Percentiles rank a stretch among this genome's conserved stretches.
Conservation (phyloP, 2,888 invertebrate genomes). For the Artemia sinica region DNA sequence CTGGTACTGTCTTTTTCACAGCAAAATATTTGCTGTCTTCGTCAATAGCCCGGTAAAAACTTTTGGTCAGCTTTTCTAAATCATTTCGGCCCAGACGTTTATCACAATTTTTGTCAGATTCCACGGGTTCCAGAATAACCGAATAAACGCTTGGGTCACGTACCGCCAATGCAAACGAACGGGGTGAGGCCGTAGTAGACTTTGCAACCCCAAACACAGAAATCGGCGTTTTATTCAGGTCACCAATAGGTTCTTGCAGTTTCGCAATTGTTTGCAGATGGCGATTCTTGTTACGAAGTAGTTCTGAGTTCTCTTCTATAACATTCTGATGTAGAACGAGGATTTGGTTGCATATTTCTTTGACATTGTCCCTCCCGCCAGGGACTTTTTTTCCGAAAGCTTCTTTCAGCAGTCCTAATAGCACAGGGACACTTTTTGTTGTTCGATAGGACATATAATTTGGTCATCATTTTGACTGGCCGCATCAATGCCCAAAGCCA, state of each 20-base stretch:
- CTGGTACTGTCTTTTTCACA: slow-evolving; percentile 10
- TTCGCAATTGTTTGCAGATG: no score
- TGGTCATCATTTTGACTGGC: no score
- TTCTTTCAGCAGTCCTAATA: no score
- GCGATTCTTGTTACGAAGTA: no score
- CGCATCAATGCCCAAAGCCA: no score
- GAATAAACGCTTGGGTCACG: slow-evolving; percentile 11
- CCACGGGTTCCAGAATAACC: background rate
- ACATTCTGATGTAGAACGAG: background rate
- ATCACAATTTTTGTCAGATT: background rate
- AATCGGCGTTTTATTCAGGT: background rate
- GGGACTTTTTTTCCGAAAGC: no score
- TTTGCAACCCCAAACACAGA: slow-evolving; percentile 1
- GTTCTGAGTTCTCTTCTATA: no score
- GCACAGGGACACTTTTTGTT: no score
- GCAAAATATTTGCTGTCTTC: slow-evolving; percentile 4
- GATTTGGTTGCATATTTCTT: no score
- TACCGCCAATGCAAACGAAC: background rate
- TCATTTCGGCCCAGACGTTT: slow-evolving; percentile 4
- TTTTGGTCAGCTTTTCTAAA: slow-evolving; percentile 13
- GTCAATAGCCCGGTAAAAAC: background rate
- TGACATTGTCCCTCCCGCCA: no score
- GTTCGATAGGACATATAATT: no score
- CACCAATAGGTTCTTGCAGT: no score
- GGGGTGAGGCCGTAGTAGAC: background rate